Evolutionary conservation across 1,140 invertebrate species (phyloP).

Genomic region (Chionoecetes opilio): DNA sequence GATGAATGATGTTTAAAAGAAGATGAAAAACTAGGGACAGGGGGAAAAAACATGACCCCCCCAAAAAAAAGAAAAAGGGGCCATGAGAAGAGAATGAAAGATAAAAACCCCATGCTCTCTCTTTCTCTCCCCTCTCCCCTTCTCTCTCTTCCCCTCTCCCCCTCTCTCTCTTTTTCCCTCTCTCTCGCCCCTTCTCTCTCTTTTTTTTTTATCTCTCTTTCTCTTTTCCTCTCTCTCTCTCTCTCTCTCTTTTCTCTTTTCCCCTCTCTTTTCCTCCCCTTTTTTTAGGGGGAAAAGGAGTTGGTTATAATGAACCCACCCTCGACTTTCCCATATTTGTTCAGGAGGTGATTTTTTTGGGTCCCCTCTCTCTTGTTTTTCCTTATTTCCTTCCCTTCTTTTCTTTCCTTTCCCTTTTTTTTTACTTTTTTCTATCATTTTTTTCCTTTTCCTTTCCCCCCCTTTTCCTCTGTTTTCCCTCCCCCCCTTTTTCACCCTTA

Average conservation of each 20-base stretch:
- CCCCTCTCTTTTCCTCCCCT: too few species aligned
- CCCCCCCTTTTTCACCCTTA: too few species aligned
- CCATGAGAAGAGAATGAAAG: neutral
- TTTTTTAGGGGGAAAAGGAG: neutral
- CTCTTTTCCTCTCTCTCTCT: conserved; percentile 2
- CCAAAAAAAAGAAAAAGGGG: neutral
- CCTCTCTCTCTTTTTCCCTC: conserved; percentile 5
- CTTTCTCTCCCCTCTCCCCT: neutral
- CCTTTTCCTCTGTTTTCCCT: neutral
- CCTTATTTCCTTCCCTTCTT: neutral
- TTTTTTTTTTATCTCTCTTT: neutral
- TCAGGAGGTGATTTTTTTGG: neutral
- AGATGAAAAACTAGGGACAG: neutral
- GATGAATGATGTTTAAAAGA: neutral
- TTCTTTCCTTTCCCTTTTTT: neutral
- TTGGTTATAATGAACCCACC: neutral
- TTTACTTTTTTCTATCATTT: neutral
- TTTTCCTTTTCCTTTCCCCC: neutral
- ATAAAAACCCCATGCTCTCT: neutral
- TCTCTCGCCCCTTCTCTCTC: conserved; percentile 4
- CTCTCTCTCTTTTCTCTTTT: neutral
- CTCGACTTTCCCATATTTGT: neutral
- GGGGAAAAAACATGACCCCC: neutral
- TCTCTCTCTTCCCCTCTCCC: conserved; percentile 15
- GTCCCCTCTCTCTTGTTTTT: neutral